Evolutionary conservation across 2,113 vertebrate genomes (phyloP).

Genomic region (Lagopus leucura): DNA sequence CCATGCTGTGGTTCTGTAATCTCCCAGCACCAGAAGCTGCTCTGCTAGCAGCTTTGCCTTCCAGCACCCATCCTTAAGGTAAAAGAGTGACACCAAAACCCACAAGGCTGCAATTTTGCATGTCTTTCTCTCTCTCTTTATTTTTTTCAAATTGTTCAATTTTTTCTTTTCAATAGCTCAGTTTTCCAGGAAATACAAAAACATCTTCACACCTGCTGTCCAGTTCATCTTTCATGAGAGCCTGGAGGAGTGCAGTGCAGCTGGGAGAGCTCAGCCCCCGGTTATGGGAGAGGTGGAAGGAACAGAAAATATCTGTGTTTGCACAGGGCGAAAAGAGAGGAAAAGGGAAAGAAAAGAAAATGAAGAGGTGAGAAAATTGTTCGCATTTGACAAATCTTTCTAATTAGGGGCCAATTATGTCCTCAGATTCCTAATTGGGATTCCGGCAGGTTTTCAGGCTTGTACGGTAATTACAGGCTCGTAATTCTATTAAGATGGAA

Average conservation of each 20-base stretch:
- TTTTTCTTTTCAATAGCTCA: background rate
- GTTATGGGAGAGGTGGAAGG: background rate
- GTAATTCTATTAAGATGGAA: conserved; percentile 75
- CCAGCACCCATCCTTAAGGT: rapidly evolving
- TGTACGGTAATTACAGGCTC: conserved; percentile 79
- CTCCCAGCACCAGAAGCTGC: background rate
- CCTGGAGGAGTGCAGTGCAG: background rate
- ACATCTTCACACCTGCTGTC: background rate
- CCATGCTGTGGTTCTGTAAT: background rate
- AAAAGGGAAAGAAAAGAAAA: background rate
- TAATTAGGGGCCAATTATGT: conserved; percentile 83
- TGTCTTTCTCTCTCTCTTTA: background rate
- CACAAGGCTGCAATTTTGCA: background rate
- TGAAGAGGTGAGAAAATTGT: conserved; percentile 66
- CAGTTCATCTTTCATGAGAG: background rate
- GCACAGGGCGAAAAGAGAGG: background rate
- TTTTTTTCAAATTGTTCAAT: background rate
- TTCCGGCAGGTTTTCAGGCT: conserved; percentile 78
- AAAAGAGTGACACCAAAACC: background rate
- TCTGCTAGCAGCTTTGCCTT: background rate
- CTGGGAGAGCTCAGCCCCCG: background rate
- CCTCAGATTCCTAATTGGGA: conserved; percentile 79
- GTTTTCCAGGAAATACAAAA: background rate
- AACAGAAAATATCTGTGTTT: conserved; percentile 5
- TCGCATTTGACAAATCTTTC: conserved; percentile 79